A percentile compares a stretch with the other conserved stretches of the same genome.
Evolutionary conservation across 1,140 invertebrate species (phyloP).

Genomic region (Parasteatoda tepidariorum): DNA sequence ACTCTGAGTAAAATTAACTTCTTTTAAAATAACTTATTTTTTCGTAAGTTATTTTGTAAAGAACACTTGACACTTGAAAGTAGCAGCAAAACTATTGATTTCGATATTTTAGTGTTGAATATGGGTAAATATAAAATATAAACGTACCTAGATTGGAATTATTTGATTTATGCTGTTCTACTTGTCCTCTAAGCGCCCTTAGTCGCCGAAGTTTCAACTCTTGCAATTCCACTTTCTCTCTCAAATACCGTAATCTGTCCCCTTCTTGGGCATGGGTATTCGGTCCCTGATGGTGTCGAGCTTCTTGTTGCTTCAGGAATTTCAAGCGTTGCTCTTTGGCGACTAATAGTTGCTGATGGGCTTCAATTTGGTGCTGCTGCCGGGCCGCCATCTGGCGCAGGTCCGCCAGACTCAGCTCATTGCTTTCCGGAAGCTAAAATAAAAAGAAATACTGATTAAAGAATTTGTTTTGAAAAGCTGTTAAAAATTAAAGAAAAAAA

Average conservation of each 20-base stretch:
- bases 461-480: background rate
- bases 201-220: conserved; percentile 92
- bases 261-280: conserved; percentile 67
- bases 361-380: conserved; percentile 96
- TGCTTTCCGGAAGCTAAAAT: conserved; percentile 36
- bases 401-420: conserved; percentile 64
- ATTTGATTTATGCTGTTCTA: conserved; percentile 88
- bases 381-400: conserved; percentile 87
- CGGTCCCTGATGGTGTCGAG: conserved; percentile 83
- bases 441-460: background rate
- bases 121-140: too few relatives aligned
- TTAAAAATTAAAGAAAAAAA: background rate
- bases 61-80: too few relatives aligned
- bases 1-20: too few relatives aligned
- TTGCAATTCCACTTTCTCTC: conserved; percentile 92
- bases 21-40: too few relatives aligned
- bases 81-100: too few relatives aligned
- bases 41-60: too few relatives aligned
- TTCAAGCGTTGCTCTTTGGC: conserved; percentile 93
- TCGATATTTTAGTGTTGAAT: too few relatives aligned
- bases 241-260: conserved; percentile 72
- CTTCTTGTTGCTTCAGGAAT: conserved; percentile 93
- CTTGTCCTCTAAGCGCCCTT: conserved; percentile 88
- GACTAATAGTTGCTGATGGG: conserved; percentile 88
- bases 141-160: conserved; percentile 79